Evolutionary conservation across 2,113 vertebrate species (phyloP), one percentile per base, ranked within the genome.

Genomic region (Ascaphus truei): DNA sequence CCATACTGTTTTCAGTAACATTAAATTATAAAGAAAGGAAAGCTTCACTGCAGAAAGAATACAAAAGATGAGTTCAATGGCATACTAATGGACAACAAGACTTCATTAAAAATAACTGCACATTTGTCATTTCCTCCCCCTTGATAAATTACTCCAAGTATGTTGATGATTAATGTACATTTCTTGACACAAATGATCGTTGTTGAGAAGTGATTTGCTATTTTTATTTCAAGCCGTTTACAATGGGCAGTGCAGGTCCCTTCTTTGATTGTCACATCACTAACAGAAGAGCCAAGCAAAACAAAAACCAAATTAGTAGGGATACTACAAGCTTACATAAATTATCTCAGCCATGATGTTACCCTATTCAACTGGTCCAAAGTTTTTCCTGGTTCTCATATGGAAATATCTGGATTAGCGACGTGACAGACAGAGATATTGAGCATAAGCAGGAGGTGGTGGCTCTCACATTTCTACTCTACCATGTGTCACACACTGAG

Each of bases 221-320:
- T 1, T 0, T 51, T 0, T 1, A 56, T 57, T 34, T n/a, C 58
- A 60, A 0, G 0, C 18, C 73, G 15, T 6, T 30, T 25, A 0
- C 53, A 63, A 57, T 77, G 69, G 75, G 0, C 18, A 68, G 74
- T 58, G 55, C 36, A 7, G 26, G 3, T 74, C 65, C 59, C 72
- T 30, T 23, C 30, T 5, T 53, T 30, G 41, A 59, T 68, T 59
- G 53, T 68, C 65, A 50, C 55, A 36, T 68, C 18, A n/a, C 65
- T 20, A 36, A 25, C 29, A 50, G 12, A 1, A 71, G 48, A 72
- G 30, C 0, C 0, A 41, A 67, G 52, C 68, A 75, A 64, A 74
- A 73, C 23, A 67, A 48, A 73, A 39, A 36, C n/a, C 76, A 53
- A 23, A 73, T 76, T 77, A 77, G 77, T 62, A 48, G 68, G 63